Conservation (phyloP, 2,113 vertebrate genomes). For the Hemiprocne comata region DNA sequence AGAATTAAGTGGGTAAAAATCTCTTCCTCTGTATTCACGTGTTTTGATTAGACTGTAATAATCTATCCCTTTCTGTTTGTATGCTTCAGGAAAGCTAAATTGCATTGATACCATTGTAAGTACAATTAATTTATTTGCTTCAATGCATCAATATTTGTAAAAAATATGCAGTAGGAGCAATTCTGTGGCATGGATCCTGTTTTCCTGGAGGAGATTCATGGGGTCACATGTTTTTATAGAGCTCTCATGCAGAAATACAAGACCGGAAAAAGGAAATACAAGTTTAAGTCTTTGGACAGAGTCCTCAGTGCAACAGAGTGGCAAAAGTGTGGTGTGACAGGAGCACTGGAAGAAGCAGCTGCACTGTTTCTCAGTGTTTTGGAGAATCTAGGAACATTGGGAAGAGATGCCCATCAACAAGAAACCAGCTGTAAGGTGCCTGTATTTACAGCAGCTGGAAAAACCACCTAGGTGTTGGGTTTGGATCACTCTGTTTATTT, state of each 20-base stretch:
- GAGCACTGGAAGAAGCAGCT: background rate
- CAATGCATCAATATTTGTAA: fast-evolving
- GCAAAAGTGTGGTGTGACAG: fast-evolving
- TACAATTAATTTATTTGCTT: background rate
- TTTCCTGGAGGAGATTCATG: background rate
- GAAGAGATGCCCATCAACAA: background rate
- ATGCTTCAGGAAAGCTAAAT: background rate
- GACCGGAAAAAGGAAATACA: background rate
- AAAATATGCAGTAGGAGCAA: background rate
- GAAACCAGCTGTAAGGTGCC: background rate
- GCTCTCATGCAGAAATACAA: fast-evolving
- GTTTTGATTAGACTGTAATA: too few relatives aligned
- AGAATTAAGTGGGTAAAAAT: background rate
- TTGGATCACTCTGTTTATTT: background rate
- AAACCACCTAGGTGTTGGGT: slow-evolving; percentile 22
- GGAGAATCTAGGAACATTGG: background rate
- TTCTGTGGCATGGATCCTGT: background rate
- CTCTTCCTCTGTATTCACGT: background rate
- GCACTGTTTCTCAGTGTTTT: background rate
- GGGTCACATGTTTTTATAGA: background rate
- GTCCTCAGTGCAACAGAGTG: background rate
- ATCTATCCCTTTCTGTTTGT: too few relatives aligned
- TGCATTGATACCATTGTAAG: background rate
- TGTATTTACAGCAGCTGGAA: slow-evolving; percentile 10
- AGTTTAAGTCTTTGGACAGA: background rate